Evolutionary conservation across 2,113 vertebrate species (phyloP), one percentile per base, ranked within the genome.

Genomic region (Lophius piscatorius): DNA sequence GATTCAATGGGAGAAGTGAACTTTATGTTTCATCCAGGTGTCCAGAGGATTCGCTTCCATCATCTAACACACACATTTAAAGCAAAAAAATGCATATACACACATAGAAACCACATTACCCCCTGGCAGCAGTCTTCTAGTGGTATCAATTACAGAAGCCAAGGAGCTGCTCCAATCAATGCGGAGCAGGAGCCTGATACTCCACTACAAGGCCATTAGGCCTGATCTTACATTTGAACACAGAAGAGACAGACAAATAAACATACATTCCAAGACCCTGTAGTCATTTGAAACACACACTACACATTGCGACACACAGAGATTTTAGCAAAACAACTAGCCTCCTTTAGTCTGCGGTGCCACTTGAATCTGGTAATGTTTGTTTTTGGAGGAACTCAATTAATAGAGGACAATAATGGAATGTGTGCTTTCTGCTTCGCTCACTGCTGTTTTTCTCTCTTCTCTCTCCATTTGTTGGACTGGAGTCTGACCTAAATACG

Each of bases 141-240:
- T 70, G 69, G 80, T 84, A 86, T 89, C 88, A 89, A 88, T 88
- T 88, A n/a, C n/a, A n/a, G n/a, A n/a, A n/a, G n/a, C n/a, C n/a
- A 87, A 70, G 59, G 63, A 67, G 63, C 46, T 6, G 65, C 63
- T 57, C 76, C 69, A 82, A 89, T 90, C 85, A 86, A 82, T 90
- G 85, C 72, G 81, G 59, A 82, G 69, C 66, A 68, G 33, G 49
- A 72, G 67, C 54, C 63, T 82, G 76, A 79, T 82, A 80, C 80
- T 63, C 65, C 55, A 45, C 79, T 84, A 81, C 86, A 88, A 86
- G 85, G 52, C 85, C 81, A 88, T 87, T 85, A 88, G 65, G 68
- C 65, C 73, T 76, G 66, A 81, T 65, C 83, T 83, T 58, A 82
- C 81, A 79, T 86, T 41, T 84, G 64, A 72, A 82, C 75, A 84